A percentile compares a stretch with the other conserved stretches of the same genome.
phyloP scores from a whole-genome alignment of 2,797 vertebrate species.

The Sardinella longiceps region DNA sequence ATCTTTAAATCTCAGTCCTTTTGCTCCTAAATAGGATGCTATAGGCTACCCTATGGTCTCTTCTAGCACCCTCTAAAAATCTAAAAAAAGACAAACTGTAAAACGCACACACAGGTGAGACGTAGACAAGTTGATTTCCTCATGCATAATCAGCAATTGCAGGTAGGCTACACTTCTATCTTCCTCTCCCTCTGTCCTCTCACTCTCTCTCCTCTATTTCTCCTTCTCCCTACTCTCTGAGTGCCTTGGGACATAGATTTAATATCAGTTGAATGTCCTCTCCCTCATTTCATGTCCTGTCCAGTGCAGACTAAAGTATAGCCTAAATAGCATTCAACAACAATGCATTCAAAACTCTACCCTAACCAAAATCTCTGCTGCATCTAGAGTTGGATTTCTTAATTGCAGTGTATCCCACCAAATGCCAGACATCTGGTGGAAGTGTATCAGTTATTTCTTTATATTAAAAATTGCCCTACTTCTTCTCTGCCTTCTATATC shows the following conservation, averaged over 20 bases:
- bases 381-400: neutral
- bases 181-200: neutral
- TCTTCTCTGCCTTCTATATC: conserved; percentile 31
- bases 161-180: conserved; percentile 9
- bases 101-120: neutral
- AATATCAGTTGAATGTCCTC: conserved; percentile 12
- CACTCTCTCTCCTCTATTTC: neutral
- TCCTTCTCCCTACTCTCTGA: neutral
- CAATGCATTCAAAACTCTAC: neutral
- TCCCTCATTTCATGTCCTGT: neutral
- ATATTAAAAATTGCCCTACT: conserved; percentile 47
- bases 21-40: neutral
- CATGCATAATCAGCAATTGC: conserved; percentile 18
- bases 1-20: neutral
- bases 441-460: neutral
- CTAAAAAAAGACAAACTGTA: neutral
- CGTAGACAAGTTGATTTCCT: neutral
- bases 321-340: neutral
- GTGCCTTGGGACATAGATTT: neutral
- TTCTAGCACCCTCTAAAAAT: neutral
- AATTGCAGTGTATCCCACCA: neutral
- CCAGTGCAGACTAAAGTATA: neutral
- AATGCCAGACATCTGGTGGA: neutral
- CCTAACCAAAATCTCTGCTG: neutral
- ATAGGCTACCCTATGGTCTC: neutral